Percentiles rank a stretch among this genome's conserved stretches.
phyloP scores from a whole-genome alignment of 37 sponge, comb jelly and placozoan genomes.

The Geodia barretti region DNA sequence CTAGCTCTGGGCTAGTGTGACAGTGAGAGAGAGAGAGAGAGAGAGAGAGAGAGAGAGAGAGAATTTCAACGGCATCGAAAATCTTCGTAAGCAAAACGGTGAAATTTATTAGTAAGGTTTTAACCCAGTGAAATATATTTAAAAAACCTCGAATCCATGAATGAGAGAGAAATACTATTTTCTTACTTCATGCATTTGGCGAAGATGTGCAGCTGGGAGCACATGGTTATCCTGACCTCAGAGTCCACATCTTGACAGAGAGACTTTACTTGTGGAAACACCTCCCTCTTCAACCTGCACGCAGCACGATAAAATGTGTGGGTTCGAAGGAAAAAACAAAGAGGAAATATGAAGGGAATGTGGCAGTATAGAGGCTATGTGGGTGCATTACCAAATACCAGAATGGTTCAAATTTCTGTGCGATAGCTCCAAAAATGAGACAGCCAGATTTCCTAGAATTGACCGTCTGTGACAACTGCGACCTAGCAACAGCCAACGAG shows the following conservation, averaged over 20 bases:
- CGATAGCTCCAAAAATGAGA: slow-evolving; percentile 42
- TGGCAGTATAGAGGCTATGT: slow-evolving; percentile 1
- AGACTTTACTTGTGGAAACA: slow-evolving; percentile 50
- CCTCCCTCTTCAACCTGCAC: slow-evolving; percentile 64
- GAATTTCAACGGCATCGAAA: too few relatives aligned
- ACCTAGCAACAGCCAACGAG: slow-evolving; percentile 33
- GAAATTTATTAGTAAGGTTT: too few relatives aligned
- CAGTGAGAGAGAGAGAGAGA: too few relatives aligned
- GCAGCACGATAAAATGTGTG: not conserved
- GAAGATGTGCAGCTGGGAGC: slow-evolving; percentile 37
- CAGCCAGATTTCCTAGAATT: slow-evolving; percentile 52
- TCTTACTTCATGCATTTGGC: slow-evolving; percentile 61
- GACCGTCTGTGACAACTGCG: slow-evolving; percentile 72
- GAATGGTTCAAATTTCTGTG: slow-evolving; percentile 48
- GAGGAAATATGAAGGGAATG: not conserved
- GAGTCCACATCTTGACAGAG: slow-evolving; percentile 76
- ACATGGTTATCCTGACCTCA: slow-evolving; percentile 54
- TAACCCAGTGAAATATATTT: too few relatives aligned
- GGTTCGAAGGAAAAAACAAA: not conserved
- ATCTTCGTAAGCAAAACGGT: not conserved
- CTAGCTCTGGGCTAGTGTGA: slow-evolving; percentile 23
- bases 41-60: too few relatives aligned
- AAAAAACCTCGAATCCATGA: too few relatives aligned
- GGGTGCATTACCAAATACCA: slow-evolving; percentile 48
- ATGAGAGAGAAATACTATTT: too few relatives aligned